A percentile compares a stretch with the other conserved stretches of the same genome.
phyloP scores from a whole-genome alignment of 2,888 invertebrate genomes.

The Caenorhabditis japonica region DNA sequence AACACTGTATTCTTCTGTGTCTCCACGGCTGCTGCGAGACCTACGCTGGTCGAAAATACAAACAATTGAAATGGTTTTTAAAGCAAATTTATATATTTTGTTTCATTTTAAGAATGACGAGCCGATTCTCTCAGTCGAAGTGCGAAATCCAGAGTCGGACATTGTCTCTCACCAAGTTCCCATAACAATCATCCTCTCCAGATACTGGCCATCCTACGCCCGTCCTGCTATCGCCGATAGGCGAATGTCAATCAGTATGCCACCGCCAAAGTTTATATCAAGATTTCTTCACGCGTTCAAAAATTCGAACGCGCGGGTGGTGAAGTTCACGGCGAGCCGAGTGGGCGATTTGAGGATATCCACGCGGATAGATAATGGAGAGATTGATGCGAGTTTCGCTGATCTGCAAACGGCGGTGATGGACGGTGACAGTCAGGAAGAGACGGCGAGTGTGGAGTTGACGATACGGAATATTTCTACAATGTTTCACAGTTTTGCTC shows the following conservation, averaged over 20 bases:
- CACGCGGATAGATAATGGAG: constrained; percentile 26
- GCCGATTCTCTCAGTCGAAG: constrained; percentile 39
- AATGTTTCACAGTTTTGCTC: constrained; percentile 38
- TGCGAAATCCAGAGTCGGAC: constrained; percentile 45
- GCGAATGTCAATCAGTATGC: constrained; percentile 44
- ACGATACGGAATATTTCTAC: constrained; percentile 42
- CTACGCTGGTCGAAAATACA: no score
- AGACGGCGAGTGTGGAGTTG: constrained; percentile 38
- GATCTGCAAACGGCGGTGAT: constrained; percentile 29
- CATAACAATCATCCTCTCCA: constrained; percentile 39
- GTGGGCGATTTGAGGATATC: constrained; percentile 46
- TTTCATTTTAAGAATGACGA: constrained; percentile 11
- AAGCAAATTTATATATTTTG: no score
- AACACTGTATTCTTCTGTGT: no score
- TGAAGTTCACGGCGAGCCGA: constrained; percentile 46
- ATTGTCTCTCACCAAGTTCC: constrained; percentile 47
- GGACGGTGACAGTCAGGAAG: constrained; percentile 50
- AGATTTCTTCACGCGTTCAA: constrained; percentile 32
- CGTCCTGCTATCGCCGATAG: constrained; percentile 35
- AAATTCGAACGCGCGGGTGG: constrained; percentile 37
- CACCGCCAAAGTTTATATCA: constrained; percentile 24
- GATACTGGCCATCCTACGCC: constrained; percentile 36
- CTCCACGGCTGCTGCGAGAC: no score
- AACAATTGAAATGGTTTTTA: no score
- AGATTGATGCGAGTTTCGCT: constrained; percentile 39